Evolutionary conservation across 2,113 vertebrate genomes (phyloP).

Genomic region (Heptranchias perlo): DNA sequence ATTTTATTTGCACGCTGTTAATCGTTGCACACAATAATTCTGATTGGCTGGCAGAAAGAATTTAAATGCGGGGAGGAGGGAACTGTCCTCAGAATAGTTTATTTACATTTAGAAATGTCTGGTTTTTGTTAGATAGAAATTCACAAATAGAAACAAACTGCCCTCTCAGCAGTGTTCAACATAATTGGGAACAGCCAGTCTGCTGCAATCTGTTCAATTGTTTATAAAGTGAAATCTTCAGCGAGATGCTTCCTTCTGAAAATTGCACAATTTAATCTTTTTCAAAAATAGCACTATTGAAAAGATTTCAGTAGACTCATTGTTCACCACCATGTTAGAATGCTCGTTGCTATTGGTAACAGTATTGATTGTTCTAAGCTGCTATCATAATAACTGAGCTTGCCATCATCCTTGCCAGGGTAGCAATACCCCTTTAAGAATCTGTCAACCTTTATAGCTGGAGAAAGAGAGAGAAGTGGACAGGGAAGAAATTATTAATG

Average conservation of each 20-base stretch:
- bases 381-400: not conserved
- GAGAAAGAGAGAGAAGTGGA: not conserved
- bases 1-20: not conserved
- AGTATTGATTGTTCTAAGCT: conserved; percentile 4
- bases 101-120: not conserved
- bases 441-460: not conserved
- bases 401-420: not conserved
- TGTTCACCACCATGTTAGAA: not conserved
- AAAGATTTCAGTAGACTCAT: not conserved
- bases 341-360: conserved; percentile 20
- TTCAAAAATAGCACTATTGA: conserved; percentile 17
- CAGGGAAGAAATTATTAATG: not conserved
- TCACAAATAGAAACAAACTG: not conserved
- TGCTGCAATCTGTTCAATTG: not conserved
- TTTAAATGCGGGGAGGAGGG: not conserved
- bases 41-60: not conserved
- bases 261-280: not conserved
- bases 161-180: not conserved
- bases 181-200: too few relatives aligned
- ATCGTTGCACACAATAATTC: not conserved
- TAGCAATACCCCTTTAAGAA: conserved; percentile 11
- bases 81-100: not conserved
- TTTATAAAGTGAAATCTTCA: conserved; percentile 5
- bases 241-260: too few relatives aligned
- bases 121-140: not conserved